These are phyloP conservation scores for Caenorhabditis sp. DNA, from an alignment of 2,888 invertebrate species.

Conservation along the genomic window DNA sequence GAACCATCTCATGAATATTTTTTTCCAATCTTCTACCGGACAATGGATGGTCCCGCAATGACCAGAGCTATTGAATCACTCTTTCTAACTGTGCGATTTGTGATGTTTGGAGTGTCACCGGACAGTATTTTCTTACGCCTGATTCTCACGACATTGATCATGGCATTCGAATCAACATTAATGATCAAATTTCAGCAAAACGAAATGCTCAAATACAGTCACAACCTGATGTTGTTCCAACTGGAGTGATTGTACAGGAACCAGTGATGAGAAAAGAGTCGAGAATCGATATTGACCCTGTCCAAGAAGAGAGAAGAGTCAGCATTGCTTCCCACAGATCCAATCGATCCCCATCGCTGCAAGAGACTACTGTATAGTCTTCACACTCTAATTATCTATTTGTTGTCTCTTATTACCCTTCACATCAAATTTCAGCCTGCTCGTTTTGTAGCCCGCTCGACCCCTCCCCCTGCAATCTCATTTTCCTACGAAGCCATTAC, in stretches of 20 bases:
- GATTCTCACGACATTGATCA: no score
- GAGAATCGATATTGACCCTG: not conserved
- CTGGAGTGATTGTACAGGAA: no score
- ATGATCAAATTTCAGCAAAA: not conserved
- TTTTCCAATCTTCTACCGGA: no score
- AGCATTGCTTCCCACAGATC: not conserved
- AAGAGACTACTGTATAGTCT: slow-evolving; percentile 7
- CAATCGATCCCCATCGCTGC: not conserved
- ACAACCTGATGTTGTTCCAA: no score
- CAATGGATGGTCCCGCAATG: no score
- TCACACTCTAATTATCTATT: no score
- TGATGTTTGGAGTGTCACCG: no score
- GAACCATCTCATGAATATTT: no score
- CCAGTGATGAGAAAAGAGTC: not conserved
- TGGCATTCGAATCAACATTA: no score
- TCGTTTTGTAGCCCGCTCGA: not conserved
- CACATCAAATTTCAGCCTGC: not conserved
- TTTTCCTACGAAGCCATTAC: not conserved
- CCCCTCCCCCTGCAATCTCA: not conserved
- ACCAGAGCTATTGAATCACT: no score
- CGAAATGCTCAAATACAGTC: not conserved
- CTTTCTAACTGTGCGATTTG: no score
- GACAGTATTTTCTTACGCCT: no score
- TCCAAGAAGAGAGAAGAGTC: not conserved
- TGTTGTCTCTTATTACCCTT: not conserved